phyloP scores from a whole-genome alignment of 2,888 invertebrate genomes.

The Machimus atricapillus region DNA sequence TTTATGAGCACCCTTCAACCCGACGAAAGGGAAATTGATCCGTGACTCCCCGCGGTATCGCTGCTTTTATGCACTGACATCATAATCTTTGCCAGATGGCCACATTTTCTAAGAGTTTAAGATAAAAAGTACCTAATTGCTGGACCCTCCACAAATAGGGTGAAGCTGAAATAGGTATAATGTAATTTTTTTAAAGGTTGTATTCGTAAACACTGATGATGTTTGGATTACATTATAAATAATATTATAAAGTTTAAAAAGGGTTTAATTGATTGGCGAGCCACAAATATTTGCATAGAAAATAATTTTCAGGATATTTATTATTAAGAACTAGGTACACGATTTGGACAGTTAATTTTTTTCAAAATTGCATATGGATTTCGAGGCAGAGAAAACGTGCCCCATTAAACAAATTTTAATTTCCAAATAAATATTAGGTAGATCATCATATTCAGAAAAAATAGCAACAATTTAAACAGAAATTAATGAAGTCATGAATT shows the following conservation, averaged over 20 bases:
- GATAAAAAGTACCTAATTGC: background rate
- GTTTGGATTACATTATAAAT: background rate
- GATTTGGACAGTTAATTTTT: too few species aligned
- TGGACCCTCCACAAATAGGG: background rate
- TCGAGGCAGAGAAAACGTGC: too few species aligned
- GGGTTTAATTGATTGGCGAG: background rate
- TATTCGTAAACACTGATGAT: background rate
- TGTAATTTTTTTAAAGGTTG: background rate
- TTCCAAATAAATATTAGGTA: too few species aligned
- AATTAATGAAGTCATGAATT: too few species aligned
- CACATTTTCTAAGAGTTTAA: background rate
- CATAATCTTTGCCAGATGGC: background rate
- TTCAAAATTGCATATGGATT: too few species aligned
- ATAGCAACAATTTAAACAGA: too few species aligned
- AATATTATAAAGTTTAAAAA: background rate
- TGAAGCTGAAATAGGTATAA: background rate
- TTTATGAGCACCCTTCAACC: background rate
- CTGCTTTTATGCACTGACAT: background rate
- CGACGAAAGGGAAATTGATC: background rate
- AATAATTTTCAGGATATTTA: too few species aligned
- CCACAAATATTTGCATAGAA: too few species aligned
- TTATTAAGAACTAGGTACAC: too few species aligned
- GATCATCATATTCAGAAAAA: too few species aligned
- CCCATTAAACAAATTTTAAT: too few species aligned
- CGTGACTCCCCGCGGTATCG: background rate